Conservation (phyloP, 2,888 invertebrate genomes). For the Malthinus seriepunctatus region DNA sequence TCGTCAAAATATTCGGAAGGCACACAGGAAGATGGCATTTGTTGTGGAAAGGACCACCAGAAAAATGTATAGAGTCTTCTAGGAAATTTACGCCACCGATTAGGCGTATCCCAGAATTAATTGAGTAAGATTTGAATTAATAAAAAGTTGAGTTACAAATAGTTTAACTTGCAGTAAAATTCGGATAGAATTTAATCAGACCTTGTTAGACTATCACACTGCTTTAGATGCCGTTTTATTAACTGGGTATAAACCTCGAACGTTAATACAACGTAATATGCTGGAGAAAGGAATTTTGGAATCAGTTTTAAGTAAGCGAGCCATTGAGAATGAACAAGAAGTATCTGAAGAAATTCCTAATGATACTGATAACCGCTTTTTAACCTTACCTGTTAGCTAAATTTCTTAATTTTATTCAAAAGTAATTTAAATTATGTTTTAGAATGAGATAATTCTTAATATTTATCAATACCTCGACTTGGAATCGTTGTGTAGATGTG, state of each 20-base stretch:
- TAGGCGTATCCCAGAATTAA: constrained; percentile 59
- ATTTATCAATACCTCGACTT: constrained; percentile 82
- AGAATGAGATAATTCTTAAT: constrained; percentile 83
- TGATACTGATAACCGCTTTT: constrained; percentile 31
- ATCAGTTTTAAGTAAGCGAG: background rate
- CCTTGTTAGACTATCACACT: constrained; percentile 79
- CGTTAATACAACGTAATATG: constrained; percentile 39
- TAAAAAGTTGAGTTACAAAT: background rate
- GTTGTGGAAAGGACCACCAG: constrained; percentile 76
- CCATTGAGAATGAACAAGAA: background rate
- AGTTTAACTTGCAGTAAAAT: constrained; percentile 63
- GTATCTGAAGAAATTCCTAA: background rate
- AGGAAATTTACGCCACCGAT: constrained; percentile 79
- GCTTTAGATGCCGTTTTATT: constrained; percentile 85
- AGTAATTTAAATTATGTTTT: constrained; percentile 44
- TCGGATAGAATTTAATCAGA: constrained; percentile 85
- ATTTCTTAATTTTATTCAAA: background rate
- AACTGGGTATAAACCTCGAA: constrained; percentile 60
- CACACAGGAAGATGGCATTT: constrained; percentile 65
- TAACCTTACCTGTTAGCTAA: constrained; percentile 51
- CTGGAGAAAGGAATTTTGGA: constrained; percentile 38
- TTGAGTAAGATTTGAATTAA: constrained; percentile 55
- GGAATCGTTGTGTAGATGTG: constrained; percentile 74
- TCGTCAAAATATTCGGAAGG: constrained; percentile 79
- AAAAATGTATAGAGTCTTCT: constrained; percentile 61